Base-by-base conservation (phyloP, 2,113 vertebrate genomes). In the Uropsilus gracilis region DNA sequence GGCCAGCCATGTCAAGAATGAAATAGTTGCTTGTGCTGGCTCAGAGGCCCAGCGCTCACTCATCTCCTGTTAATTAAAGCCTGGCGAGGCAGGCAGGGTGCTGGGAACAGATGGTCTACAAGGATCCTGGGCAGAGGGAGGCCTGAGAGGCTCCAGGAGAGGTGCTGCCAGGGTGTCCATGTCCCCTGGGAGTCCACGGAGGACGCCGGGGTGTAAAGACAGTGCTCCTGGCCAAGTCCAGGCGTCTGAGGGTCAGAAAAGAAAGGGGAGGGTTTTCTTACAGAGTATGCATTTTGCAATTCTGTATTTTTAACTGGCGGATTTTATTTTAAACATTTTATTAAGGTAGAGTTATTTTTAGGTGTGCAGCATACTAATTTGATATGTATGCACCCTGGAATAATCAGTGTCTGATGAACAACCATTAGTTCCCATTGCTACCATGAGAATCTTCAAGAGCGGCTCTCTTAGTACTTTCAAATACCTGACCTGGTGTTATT, bases 21-120 rank as follows among this genome's bases (percentile, higher is more conserved):
- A 86, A 77, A 86, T 77, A 11, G 42, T 82, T 90, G 78, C 55
- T 72, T 50, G 2, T 50, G 63, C 57, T 94, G 94, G 82, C 83
- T 71, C 55, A 89, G 83, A 83, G 66, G 59, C 59, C 83, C 2
- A 4, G 5, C 30, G 53, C 75, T 96, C 91, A 72, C 86, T 94
- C 91, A 83, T 81, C 78, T 68, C 77, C 81, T 91, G 72, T 81
- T 87, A 89, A 91, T 96, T 93, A 91, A 89, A 93, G 89, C 57
- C 86, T 69, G 17, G 83, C 50, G 71, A 66, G 68, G 39, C 37
- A 92, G 89, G 89, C 34, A 22, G 28, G 20, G 1, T 32, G 30
- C n/a, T 59, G 78, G 46, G 68, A 34, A 73, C 88, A 88, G 72
- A 90, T 92, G 94, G 92, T n/a, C n/a, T n/a, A n/a, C n/a, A n/a